These are phyloP conservation scores for Aplochiton taeniatus DNA, from an alignment of 2,797 vertebrate genomes.

Conservation along the genomic window DNA sequence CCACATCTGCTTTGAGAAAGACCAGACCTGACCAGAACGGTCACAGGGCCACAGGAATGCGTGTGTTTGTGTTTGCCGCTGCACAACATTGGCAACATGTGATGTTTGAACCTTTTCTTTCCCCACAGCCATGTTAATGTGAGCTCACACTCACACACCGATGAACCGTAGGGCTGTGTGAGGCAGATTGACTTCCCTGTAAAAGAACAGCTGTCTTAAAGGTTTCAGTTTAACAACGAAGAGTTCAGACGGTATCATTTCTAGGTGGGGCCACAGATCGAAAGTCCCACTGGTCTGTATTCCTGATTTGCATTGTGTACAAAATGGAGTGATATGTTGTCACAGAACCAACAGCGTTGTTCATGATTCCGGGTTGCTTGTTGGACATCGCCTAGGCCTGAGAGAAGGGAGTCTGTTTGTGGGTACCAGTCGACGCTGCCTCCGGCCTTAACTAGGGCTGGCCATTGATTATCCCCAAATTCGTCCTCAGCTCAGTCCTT, in stretches of 20 bases:
- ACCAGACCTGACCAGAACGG: constrained; percentile 33
- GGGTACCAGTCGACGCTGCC: constrained; percentile 2
- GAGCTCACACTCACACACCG: constrained; percentile 32
- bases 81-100: constrained; percentile 46
- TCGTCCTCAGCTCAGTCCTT: constrained; percentile 25
- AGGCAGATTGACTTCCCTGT: not conserved
- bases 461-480: constrained; percentile 17
- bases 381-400: constrained; percentile 21
- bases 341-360: too few relatives aligned
- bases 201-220: too few relatives aligned
- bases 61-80: constrained; percentile 60
- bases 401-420: constrained; percentile 9
- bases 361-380: constrained; percentile 12
- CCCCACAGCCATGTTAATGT: constrained; percentile 42
- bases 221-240: too few relatives aligned
- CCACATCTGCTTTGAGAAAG: constrained; percentile 55
- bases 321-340: too few relatives aligned
- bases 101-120: constrained; percentile 45
- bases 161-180: constrained; percentile 5
- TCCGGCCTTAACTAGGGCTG: not conserved
- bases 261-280: too few relatives aligned
- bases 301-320: too few relatives aligned
- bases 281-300: too few relatives aligned
- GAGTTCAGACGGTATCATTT: too few relatives aligned
- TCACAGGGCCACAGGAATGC: constrained; percentile 36